These are phyloP conservation scores for Megalurothrips usitatus DNA, from an alignment of 2,888 invertebrate genomes.

Conservation along the genomic window DNA sequence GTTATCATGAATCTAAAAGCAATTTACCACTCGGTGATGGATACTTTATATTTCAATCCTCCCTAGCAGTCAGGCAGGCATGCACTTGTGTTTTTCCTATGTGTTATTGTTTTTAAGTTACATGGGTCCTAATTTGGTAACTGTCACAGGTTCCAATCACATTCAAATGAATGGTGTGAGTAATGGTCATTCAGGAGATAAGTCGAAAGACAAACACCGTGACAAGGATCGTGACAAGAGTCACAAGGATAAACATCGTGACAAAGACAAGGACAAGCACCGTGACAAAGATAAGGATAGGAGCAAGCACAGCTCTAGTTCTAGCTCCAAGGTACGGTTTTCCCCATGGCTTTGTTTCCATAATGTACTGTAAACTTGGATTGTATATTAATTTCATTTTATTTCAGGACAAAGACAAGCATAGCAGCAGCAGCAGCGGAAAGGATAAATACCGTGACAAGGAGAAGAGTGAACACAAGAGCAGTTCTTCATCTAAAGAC, in stretches of 20 bases:
- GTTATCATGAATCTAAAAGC: too few relatives aligned
- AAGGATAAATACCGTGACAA: constrained; percentile 49
- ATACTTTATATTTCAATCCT: too few relatives aligned
- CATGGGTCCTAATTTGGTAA: not conserved
- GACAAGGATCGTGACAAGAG: constrained; percentile 49
- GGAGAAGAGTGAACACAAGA: constrained; percentile 45
- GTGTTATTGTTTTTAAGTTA: too few relatives aligned
- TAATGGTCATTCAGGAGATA: constrained; percentile 35
- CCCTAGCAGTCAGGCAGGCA: too few relatives aligned
- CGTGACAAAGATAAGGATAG: constrained; percentile 50
- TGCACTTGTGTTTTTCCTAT: too few relatives aligned
- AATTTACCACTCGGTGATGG: too few relatives aligned
- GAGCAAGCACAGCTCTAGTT: constrained; percentile 47
- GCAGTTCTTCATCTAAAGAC: constrained; percentile 44
- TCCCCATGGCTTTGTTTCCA: not conserved
- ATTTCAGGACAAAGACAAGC: constrained; percentile 46
- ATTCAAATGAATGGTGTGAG: constrained; percentile 37
- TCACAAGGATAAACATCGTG: constrained; percentile 54
- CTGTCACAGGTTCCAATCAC: constrained; percentile 40
- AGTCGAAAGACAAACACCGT: constrained; percentile 48
- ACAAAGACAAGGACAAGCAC: constrained; percentile 45
- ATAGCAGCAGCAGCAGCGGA: constrained; percentile 46
- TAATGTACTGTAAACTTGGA: not conserved
- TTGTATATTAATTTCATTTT: constrained; percentile 26
- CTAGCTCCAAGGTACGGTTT: constrained; percentile 41